Conservation (phyloP, 2,113 vertebrate genomes). For the Budorcas taxicolor region DNA sequence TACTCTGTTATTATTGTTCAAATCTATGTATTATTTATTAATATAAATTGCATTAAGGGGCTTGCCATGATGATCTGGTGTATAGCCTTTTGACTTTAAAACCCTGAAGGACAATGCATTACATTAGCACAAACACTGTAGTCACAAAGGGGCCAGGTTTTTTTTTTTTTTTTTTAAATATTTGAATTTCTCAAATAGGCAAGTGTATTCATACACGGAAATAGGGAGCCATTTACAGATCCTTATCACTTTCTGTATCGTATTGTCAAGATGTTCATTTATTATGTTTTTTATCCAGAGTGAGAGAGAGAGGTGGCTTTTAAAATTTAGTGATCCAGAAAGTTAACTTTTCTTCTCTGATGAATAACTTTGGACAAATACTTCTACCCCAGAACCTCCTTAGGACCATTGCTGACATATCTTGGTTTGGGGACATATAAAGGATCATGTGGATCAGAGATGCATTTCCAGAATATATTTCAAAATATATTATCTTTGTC, state of each 20-base stretch:
- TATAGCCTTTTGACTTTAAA: background rate
- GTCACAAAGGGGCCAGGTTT: background rate
- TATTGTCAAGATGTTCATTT: background rate
- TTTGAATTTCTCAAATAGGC: slow-evolving; percentile 3
- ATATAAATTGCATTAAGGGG: background rate
- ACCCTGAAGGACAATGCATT: background rate
- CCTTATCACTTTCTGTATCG: background rate
- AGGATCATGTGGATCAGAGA: background rate
- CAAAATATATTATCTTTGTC: background rate
- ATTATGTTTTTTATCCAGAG: background rate
- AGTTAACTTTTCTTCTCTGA: background rate
- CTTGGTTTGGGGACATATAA: background rate
- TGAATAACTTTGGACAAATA: background rate
- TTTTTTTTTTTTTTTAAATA: background rate
- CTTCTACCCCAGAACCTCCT: background rate
- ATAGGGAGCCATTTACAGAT: background rate
- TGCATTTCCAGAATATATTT: background rate
- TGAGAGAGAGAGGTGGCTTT: background rate
- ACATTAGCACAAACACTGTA: background rate
- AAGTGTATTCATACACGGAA: background rate
- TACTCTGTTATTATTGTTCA: background rate
- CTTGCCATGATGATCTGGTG: background rate
- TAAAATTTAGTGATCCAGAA: background rate
- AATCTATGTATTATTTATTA: background rate
- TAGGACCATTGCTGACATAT: background rate